Conservation (phyloP, 2,113 vertebrate genomes). For the Lipotes vexillifer region DNA sequence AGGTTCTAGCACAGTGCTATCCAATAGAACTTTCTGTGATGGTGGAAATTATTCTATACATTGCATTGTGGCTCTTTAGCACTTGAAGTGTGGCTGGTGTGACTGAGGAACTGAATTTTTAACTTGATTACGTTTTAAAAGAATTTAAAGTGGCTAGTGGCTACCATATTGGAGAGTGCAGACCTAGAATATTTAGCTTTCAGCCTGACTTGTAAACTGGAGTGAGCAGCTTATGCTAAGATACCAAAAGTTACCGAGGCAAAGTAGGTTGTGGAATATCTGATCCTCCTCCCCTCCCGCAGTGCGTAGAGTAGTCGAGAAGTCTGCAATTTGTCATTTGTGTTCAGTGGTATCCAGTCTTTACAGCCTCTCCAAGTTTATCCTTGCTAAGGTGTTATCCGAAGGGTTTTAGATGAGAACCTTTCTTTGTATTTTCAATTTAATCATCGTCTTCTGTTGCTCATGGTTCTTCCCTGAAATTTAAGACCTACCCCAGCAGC, state of each 20-base stretch:
- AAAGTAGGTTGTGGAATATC: not conserved
- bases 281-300: too few species aligned
- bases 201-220: not conserved
- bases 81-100: not conserved
- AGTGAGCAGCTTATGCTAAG: not conserved
- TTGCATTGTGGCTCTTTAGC: not conserved
- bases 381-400: not conserved
- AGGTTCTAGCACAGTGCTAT: not conserved
- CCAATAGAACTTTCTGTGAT: accelerated
- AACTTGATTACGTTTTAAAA: not conserved
- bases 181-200: not conserved
- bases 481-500: not conserved
- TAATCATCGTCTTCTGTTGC: not conserved
- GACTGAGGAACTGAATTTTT: not conserved
- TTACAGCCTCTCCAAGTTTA: not conserved
- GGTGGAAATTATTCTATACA: not conserved
- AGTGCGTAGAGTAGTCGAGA: not conserved
- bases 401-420: not conserved
- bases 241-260: not conserved
- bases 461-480: not conserved
- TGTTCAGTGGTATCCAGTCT: not conserved
- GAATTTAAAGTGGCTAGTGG: not conserved
- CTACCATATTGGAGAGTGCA: not conserved
- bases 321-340: not conserved
- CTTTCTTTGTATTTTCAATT: not conserved